Conservation (phyloP, 1,140 invertebrate genomes). For the Apolygus lucorum region DNA sequence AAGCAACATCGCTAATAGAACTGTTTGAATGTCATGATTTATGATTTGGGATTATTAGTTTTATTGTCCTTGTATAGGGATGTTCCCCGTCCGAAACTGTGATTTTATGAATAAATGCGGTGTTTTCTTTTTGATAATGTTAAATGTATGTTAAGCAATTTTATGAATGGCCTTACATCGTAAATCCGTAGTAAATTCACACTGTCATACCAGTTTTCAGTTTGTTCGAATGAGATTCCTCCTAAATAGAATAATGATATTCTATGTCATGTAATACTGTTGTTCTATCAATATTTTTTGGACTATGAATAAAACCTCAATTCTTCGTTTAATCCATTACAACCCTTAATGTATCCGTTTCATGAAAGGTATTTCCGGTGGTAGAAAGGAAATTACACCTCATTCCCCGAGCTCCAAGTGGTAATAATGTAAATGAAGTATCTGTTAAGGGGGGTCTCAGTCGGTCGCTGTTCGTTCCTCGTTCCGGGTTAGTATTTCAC, state of each 20-base stretch:
- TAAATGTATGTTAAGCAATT: background rate
- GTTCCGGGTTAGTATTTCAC: too few species aligned
- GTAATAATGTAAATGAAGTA: too few species aligned
- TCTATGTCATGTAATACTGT: slow-evolving; percentile 1
- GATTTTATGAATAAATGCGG: slow-evolving; percentile 6
- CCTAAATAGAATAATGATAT: background rate
- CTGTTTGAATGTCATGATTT: background rate
- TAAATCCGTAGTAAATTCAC: background rate
- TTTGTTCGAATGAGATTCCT: background rate
- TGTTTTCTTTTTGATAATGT: background rate
- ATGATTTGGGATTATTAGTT: background rate
- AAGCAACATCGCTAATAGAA: slow-evolving; percentile 2
- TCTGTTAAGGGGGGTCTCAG: too few species aligned
- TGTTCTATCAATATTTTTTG: slow-evolving; percentile 3
- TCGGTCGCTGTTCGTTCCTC: too few species aligned
- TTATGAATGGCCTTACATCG: background rate
- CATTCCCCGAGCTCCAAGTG: too few species aligned
- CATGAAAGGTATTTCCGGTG: too few species aligned
- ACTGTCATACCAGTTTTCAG: background rate
- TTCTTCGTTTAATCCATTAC: background rate
- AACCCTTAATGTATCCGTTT: too few species aligned
- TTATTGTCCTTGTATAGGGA: slow-evolving; percentile 14
- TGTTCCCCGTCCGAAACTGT: slow-evolving; percentile 14
- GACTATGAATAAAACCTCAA: slow-evolving; percentile 10
- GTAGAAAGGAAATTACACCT: too few species aligned